phyloP scores from a whole-genome alignment of 2,888 invertebrate genomes.

The Darwinula stevensoni region DNA sequence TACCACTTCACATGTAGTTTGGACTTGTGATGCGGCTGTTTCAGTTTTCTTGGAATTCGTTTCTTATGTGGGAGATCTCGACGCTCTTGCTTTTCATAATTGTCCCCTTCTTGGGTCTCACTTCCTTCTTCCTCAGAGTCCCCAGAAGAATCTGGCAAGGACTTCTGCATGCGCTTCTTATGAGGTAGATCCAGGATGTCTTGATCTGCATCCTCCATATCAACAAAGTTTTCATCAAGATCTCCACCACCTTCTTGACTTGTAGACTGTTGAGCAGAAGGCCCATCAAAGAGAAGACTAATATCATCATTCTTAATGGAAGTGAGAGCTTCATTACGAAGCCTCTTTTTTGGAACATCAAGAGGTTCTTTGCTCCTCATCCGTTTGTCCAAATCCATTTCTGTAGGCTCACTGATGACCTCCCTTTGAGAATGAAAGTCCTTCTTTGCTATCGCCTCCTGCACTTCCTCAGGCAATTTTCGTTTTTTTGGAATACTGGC shows the following conservation, averaged over 20 bases:
- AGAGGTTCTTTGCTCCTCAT: not conserved
- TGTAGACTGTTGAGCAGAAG: not conserved
- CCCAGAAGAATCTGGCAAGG: too few species aligned
- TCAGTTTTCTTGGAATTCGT: conserved; percentile 43
- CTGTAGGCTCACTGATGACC: too few species aligned
- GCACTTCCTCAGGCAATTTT: not conserved
- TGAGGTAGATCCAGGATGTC: not conserved
- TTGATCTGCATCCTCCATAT: not conserved
- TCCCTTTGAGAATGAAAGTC: too few species aligned
- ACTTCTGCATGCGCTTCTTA: not conserved
- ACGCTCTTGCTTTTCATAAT: not conserved
- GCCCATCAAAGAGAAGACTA: too few species aligned
- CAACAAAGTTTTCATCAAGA: not conserved
- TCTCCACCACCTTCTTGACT: not conserved
- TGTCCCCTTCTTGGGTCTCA: not conserved
- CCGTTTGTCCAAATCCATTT: not conserved
- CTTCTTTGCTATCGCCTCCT: not conserved
- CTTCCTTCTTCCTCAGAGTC: not conserved
- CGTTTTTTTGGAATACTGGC: conserved; percentile 1
- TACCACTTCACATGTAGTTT: conserved; percentile 13
- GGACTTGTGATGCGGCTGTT: conserved; percentile 18
- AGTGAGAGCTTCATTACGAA: too few species aligned
- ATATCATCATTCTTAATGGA: too few species aligned
- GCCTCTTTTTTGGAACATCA: not conserved
- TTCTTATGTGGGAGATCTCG: conserved; percentile 43